Percentiles rank a stretch among this genome's conserved stretches.
phyloP scores from a whole-genome alignment of 2,797 vertebrate species.

The Simalia tracyae region DNA sequence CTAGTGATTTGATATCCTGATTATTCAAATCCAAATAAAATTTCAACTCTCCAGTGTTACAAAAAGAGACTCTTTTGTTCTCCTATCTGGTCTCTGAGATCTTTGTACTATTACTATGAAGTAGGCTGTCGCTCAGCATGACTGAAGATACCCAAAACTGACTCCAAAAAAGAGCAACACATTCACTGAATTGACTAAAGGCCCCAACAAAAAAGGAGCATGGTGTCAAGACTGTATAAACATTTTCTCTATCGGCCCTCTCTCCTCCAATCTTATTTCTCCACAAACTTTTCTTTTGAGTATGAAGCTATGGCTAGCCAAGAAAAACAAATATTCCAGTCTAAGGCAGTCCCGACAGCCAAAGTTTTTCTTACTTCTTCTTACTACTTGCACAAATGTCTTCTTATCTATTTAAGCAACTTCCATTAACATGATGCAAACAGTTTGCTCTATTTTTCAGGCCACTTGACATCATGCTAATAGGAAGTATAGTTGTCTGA shows the following conservation, averaged over 20 bases:
- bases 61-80: constrained; percentile 25
- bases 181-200: constrained; percentile 20
- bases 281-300: constrained; percentile 63
- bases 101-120: constrained; percentile 37
- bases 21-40: constrained; percentile 56
- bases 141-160: constrained; percentile 47
- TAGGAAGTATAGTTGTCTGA: neutral
- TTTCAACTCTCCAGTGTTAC: constrained; percentile 51
- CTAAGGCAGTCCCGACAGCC: constrained; percentile 63
- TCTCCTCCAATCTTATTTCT: constrained; percentile 66
- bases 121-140: constrained; percentile 35
- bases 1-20: neutral
- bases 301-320: constrained; percentile 61
- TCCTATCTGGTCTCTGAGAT: constrained; percentile 36
- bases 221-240: constrained; percentile 66
- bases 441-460: neutral
- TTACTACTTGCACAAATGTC: constrained; percentile 54
- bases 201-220: neutral
- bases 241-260: constrained; percentile 59
- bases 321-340: constrained; percentile 75
- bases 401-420: constrained; percentile 54
- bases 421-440: constrained; percentile 41
- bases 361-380: constrained; percentile 48
- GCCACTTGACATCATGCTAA: neutral
- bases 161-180: constrained; percentile 43